Conservation (phyloP, 92 coral and sea anemone species). For the Palythoa heliodiscus region DNA sequence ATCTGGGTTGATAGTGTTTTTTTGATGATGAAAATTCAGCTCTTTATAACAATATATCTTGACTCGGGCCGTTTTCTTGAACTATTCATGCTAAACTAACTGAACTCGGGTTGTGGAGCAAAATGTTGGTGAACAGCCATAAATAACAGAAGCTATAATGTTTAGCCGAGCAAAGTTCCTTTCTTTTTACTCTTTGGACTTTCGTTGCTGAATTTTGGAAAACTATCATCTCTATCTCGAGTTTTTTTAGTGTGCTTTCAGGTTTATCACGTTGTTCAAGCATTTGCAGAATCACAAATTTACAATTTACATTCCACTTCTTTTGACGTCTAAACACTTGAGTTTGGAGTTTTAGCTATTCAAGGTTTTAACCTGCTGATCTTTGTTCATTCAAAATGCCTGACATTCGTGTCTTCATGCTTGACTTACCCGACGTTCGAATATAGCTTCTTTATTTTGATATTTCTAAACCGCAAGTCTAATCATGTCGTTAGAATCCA, state of each 20-base stretch:
- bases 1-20: neutral
- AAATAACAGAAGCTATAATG: neutral
- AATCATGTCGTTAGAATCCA: neutral
- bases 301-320: neutral
- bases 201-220: neutral
- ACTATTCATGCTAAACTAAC: neutral
- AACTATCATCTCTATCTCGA: neutral
- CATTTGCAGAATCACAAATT: neutral
- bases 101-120: neutral
- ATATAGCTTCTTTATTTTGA: neutral
- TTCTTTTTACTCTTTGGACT: neutral
- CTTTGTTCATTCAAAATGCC: slow-evolving; percentile 4
- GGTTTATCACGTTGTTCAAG: neutral
- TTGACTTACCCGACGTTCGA: slow-evolving; percentile 9
- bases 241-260: neutral
- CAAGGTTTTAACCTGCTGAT: neutral
- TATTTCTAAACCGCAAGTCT: neutral
- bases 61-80: neutral
- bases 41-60: neutral
- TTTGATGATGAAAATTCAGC: neutral
- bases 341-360: neutral
- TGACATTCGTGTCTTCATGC: neutral
- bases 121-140: neutral
- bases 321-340: neutral
- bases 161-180: neutral